A percentile compares a stretch with the other conserved stretches of the same genome.
phyloP scores from a whole-genome alignment of 2,888 invertebrate genomes.

The Cosmia trapezina region DNA sequence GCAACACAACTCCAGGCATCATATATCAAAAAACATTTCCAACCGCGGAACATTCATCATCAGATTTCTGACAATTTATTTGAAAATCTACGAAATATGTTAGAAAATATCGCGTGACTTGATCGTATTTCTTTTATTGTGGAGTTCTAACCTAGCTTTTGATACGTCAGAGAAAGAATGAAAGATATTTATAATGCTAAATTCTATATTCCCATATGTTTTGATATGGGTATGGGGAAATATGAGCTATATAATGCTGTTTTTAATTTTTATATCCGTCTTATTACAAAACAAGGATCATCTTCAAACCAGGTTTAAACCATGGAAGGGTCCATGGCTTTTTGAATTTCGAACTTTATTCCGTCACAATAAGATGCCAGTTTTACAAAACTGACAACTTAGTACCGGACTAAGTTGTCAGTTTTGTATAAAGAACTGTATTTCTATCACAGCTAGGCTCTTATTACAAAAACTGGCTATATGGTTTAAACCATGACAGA shows the following conservation, averaged over 20 bases:
- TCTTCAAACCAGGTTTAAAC: too few species aligned
- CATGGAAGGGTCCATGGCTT: too few species aligned
- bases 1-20: constrained; percentile 1
- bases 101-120: constrained; percentile 64
- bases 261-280: background rate
- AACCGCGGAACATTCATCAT: constrained; percentile 46
- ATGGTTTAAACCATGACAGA: too few species aligned
- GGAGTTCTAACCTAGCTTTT: constrained; percentile 52
- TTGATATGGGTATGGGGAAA: constrained; percentile 7
- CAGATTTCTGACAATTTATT: constrained; percentile 55
- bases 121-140: constrained; percentile 52
- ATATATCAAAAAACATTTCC: constrained; percentile 37
- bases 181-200: constrained; percentile 37
- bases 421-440: too few species aligned
- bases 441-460: too few species aligned
- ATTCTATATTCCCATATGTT: constrained; percentile 6
- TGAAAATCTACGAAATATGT: constrained; percentile 48
- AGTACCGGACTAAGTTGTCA: too few species aligned
- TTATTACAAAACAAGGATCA: too few species aligned
- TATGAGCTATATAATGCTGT: background rate
- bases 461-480: too few species aligned
- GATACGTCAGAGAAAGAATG: constrained; percentile 54
- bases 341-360: too few species aligned
- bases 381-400: too few species aligned
- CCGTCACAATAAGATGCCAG: too few species aligned